Base-by-base conservation (phyloP, 1,140 invertebrate genomes). In the Whitmania pigra region DNA sequence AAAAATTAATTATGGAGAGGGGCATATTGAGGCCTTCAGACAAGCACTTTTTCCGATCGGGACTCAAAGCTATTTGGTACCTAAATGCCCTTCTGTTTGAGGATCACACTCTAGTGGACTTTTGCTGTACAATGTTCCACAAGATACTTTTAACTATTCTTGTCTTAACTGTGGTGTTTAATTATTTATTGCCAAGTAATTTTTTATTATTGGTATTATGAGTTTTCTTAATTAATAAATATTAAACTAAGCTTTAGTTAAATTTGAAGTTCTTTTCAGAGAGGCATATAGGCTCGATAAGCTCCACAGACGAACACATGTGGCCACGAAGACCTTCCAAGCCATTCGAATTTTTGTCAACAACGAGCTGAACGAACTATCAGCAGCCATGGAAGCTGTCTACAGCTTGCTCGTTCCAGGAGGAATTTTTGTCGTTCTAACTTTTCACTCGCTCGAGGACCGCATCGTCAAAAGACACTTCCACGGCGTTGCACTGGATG, bases 341-440 rank as follows among this genome's bases (percentile, higher is more conserved):
- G 94, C 93, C 0, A 80, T 98, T 71, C 84, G 94, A 76, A 96
- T 97, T 75, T 95, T 97, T 83, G 91, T 97, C 0, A 98, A 98
- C 80, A 91, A 98, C 82, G 94, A 98, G 84, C 81, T 97, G 0
- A 97, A 97, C 82, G 93, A 97, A 85, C 86, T 97, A 6, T 92
- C 95, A 84, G 91, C 91, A 82, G 94, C 86, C 2, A 87, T 97
- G 78, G 78, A 90, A 53, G 77, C 93, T 75, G 89, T 92, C 0
- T 85, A 88, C 67, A 84, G 87, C 74, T 79, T 77, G 78, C 84
- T 98, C 27, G 89, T 89, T 83, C 78, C 86, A 0, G 92, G 92
- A 0, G 93, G 93, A 0, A 83, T 87, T 74, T 78, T 95, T 74
- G 87, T 92, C 0, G 89, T 89, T 1, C 86, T 97, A 11, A 88